Percentiles rank a stretch among this genome's conserved stretches.
phyloP scores from a whole-genome alignment of 2,797 vertebrate genomes.

The Cetoscarus ocellatus region DNA sequence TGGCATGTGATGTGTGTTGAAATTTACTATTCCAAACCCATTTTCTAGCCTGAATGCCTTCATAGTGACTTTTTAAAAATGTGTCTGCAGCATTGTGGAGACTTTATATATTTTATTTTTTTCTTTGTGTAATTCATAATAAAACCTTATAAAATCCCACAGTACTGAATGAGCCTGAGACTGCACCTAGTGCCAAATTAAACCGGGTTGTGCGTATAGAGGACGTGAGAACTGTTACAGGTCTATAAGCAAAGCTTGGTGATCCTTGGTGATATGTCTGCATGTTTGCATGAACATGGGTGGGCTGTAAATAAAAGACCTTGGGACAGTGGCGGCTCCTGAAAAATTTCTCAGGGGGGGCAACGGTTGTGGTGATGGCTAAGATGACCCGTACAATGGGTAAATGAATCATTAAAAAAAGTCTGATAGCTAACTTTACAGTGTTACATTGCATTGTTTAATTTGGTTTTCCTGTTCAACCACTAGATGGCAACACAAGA shows the following conservation, averaged over 20 bases:
- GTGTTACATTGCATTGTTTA: no score
- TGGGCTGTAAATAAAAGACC: constrained; percentile 59
- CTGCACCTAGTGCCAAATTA: constrained; percentile 66
- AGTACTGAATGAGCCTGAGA: constrained; percentile 31
- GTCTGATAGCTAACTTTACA: no score
- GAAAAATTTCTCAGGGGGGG: no score
- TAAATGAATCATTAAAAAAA: no score
- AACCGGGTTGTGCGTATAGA: constrained; percentile 66
- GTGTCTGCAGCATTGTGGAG: constrained; percentile 12
- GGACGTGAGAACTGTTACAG: constrained; percentile 60
- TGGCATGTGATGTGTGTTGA: constrained; percentile 70
- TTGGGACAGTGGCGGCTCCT: no score
- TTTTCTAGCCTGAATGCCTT: constrained; percentile 47
- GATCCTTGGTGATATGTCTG: constrained; percentile 36
- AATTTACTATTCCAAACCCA: constrained; percentile 62
- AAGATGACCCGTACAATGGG: no score
- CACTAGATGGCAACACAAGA: no score
- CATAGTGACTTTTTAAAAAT: constrained; percentile 39
- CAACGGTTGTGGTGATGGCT: no score
- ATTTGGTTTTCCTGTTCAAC: no score
- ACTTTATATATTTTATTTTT: neutral
- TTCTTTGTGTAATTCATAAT: constrained; percentile 42
- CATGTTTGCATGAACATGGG: constrained; percentile 26
- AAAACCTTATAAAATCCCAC: constrained; percentile 42
- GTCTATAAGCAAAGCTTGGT: constrained; percentile 50